These are phyloP conservation scores for Reinhardtius hippoglossoides DNA, from an alignment of 2,113 vertebrate genomes.

Conservation along the genomic window DNA sequence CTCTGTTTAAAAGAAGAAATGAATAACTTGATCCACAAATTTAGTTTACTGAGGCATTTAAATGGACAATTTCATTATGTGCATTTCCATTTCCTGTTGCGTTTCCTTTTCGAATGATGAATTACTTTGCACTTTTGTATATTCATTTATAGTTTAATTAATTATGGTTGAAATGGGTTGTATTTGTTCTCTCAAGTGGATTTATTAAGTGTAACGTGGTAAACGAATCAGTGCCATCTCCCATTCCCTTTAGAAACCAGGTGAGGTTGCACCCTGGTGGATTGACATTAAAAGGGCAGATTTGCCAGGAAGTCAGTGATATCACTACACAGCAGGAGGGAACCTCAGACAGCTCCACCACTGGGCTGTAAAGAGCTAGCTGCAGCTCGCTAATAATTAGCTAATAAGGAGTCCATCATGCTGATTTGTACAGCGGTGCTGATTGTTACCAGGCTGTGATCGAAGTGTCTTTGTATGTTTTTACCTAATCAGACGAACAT, in stretches of 20 bases:
- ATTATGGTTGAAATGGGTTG: neutral
- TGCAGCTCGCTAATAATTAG: conserved; percentile 43
- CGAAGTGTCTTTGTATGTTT: neutral
- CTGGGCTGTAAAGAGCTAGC: conserved; percentile 9
- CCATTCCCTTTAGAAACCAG: neutral
- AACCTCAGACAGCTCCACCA: neutral
- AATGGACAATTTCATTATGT: too few relatives aligned
- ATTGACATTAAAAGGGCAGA: neutral
- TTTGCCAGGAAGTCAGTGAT: neutral
- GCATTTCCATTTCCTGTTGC: too few relatives aligned
- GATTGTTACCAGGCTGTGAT: neutral
- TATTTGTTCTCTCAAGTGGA: neutral
- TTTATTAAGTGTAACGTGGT: neutral
- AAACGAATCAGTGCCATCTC: neutral
- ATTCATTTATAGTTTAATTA: too few relatives aligned
- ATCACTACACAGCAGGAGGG: neutral
- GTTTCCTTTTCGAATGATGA: too few relatives aligned
- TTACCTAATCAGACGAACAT: neutral
- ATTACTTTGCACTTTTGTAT: too few relatives aligned
- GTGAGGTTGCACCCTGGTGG: neutral
- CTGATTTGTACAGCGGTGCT: conserved; percentile 10
- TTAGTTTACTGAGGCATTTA: too few relatives aligned
- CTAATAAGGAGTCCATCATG: conserved; percentile 26
- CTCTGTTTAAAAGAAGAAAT: too few relatives aligned
- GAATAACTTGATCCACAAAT: too few relatives aligned